Conservation (phyloP, 2,797 vertebrate species). For the Chanos chanos region DNA sequence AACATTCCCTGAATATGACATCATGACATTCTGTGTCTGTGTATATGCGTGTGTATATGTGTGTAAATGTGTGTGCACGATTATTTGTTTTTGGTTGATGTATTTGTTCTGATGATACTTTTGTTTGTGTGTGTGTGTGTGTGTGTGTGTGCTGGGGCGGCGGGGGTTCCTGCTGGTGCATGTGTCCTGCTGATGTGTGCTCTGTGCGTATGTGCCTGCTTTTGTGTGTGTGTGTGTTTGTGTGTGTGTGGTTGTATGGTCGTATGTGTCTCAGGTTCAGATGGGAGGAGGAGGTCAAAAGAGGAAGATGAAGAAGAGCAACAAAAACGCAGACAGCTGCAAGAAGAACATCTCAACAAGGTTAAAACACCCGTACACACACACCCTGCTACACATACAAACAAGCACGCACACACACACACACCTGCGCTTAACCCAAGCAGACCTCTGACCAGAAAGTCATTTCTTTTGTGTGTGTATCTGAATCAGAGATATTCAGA, state of each 20-base stretch:
- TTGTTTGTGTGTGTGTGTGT: too few species aligned
- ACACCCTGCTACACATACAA: too few species aligned
- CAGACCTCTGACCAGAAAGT: background rate
- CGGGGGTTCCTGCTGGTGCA: too few species aligned
- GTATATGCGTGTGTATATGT: background rate
- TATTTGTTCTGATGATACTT: too few species aligned
- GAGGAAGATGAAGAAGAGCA: slow-evolving; percentile 83
- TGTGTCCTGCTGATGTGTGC: background rate
- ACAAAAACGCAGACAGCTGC: slow-evolving; percentile 78
- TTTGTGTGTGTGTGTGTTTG: background rate
- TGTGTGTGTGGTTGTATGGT: background rate
- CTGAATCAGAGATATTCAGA: background rate
- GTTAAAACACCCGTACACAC: slow-evolving; percentile 45
- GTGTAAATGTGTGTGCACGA: background rate
- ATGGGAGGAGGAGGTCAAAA: slow-evolving; percentile 75
- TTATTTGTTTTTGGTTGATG: too few species aligned
- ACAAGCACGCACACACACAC: background rate
- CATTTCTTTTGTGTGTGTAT: background rate
- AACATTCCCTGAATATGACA: too few species aligned
- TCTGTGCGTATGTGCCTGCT: background rate
- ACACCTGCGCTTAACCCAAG: background rate
- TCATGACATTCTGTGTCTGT: background rate
- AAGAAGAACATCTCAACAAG: slow-evolving; percentile 84
- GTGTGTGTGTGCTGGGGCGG: too few species aligned
- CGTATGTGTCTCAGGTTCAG: slow-evolving; percentile 65